Evolutionary conservation across 2,888 invertebrate species (phyloP), one percentile per base, ranked within the genome.

Genomic region (Helicoverpa assulta): DNA sequence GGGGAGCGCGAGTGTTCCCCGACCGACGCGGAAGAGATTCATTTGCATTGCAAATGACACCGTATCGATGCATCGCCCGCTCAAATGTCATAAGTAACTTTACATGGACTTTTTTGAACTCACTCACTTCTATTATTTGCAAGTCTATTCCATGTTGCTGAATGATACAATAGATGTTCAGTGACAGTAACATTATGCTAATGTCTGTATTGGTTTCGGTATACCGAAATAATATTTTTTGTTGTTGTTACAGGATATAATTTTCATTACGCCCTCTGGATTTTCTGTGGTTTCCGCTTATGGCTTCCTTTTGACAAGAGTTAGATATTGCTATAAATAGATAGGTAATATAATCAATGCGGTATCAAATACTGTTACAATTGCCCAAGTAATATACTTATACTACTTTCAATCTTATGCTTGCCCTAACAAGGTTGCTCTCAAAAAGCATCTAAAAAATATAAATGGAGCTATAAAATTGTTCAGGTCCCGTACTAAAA

Each of bases 21-120:
- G 51, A 53, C 54, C 73, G 40, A 56, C 55, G 56, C 58, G 60
- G 64, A 59, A 69, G 50, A 68, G 71, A 55, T 73, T 85, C 83
- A 88, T 90, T 81, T 90, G 85, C 85, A 88, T 82, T 90, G 90
- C 85, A 90, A 90, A 91, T 88, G 83, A 79, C 58, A 60, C 73
- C 64, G 21, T 67, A 72, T 81, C 76, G 68, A 74, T 69, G 78
- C 63, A 72, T 18, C 52, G 18, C 59, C 18, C 51, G 0, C 50
- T 51, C 7, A 68, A 84, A 75, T 84, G 69, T 63, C 72, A 78
- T 66, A 56, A 29, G 74, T 67, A 16, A 65, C 68, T 47, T 56
- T 56, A 53, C 8, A 21, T 61, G 12, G 58, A 70, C 55, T 67
- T 69, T 64, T 64, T 53, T 60, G 0, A 18, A 66, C 7, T 40